Percentiles rank a stretch among this genome's conserved stretches.
phyloP scores from a whole-genome alignment of 1,140 invertebrate species.

The Luehdorfia chinensis region DNA sequence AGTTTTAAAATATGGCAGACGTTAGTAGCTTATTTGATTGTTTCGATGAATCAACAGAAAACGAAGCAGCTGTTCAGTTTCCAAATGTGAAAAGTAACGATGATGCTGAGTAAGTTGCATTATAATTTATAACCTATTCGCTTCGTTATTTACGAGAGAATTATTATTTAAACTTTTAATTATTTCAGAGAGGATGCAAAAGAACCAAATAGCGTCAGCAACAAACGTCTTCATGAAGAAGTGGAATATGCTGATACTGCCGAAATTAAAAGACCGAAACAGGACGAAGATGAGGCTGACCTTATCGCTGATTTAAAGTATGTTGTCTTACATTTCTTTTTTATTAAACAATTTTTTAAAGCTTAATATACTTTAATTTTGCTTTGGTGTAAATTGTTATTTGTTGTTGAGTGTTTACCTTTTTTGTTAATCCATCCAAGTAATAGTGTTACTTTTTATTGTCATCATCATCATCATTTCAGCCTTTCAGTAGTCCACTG shows the following conservation, averaged over 20 bases:
- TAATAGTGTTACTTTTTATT: too few relatives aligned
- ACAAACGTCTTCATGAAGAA: slow-evolving; percentile 52
- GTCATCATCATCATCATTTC: too few relatives aligned
- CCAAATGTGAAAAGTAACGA: slow-evolving; percentile 37
- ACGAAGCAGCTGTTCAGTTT: slow-evolving; percentile 32
- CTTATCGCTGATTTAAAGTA: slow-evolving; percentile 57
- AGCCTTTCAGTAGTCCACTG: too few relatives aligned
- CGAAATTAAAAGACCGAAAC: slow-evolving; percentile 40
- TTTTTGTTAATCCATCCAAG: too few relatives aligned
- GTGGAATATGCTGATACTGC: slow-evolving; percentile 51
- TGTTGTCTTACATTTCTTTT: slow-evolving; percentile 18
- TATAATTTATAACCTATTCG: slow-evolving; percentile 35
- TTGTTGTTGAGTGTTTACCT: slow-evolving; percentile 9
- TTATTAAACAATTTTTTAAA: neutral
- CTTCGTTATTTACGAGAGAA: too few relatives aligned
- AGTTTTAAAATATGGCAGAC: slow-evolving; percentile 41
- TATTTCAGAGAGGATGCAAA: slow-evolving; percentile 18
- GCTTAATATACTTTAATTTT: too few relatives aligned
- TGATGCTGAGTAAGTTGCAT: slow-evolving; percentile 37
- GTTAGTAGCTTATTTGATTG: slow-evolving; percentile 62
- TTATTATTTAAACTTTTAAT: slow-evolving; percentile 5
- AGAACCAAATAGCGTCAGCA: slow-evolving; percentile 18
- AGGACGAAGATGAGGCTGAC: slow-evolving; percentile 44
- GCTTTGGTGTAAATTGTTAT: neutral
- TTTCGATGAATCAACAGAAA: slow-evolving; percentile 45